Evolutionary conservation across 2,797 vertebrate genomes (phyloP), one percentile per base, ranked within the genome.

Genomic region (Myotis findleyi): DNA sequence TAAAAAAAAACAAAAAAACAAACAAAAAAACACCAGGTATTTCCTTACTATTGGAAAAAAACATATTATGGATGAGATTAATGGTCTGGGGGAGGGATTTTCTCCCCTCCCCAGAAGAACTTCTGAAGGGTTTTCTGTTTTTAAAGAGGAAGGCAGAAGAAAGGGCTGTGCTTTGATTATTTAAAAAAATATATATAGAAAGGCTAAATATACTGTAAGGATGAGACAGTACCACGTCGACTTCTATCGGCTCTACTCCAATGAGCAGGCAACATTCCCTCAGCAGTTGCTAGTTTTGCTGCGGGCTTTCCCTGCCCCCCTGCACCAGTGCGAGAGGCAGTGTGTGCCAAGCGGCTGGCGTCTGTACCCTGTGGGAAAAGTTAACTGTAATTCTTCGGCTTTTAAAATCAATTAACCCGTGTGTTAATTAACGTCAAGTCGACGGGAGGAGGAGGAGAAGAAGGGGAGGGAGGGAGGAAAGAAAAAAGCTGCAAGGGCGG

Each of bases 351-450:
- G 98, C 98, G 97, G 98, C 93, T 98, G 98, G 97, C 97, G 98
- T 98, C 98, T 96, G 91, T 95, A 98, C 98, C 98, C 98, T 98
- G 97, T 97, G 96, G 98, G 98, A 98, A 98, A 98, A 98, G 97
- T 98, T 98, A 98, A 98, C 98, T 98, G 98, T 98, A 99, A 99
- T 99, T 99, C 98, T 98, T 98, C 98, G 98, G 99, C 98, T 99
- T 99, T 99, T 99, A 99, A 99, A 99, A 99, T 99, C 99, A 99
- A 99, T 99, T 99, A 99, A 99, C 99, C 99, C 97, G 97, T 98
- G 99, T 99, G 99, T 99, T 99, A 99, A 99, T 99, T 99, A 99
- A 99, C 99, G 99, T 99, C 99, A 99, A 99, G 99, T 98, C 98
- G 98, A 98, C 98, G 98, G 98, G 98, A 99, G 98, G 99, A 99